Conservation (phyloP, 1,140 invertebrate species). For the Caerostris extrusa region DNA sequence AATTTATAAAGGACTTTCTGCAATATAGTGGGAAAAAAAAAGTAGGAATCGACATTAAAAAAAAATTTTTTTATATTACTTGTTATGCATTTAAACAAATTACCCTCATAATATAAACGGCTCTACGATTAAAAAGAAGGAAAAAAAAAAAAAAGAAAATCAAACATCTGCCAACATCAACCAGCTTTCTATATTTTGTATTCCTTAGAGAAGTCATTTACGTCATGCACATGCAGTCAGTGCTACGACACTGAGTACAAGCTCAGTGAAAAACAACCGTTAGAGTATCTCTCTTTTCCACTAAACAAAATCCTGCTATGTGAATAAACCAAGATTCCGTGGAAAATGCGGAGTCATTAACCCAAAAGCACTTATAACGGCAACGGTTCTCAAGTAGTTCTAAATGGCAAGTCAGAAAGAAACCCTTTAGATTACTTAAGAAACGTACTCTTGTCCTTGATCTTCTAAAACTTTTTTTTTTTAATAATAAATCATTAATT, state of each 20-base stretch:
- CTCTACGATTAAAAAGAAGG: too few relatives aligned
- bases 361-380: constrained; percentile 13
- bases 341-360: constrained; percentile 21
- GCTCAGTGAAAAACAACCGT: constrained; percentile 4
- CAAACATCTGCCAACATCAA: neutral
- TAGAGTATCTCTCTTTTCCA: neutral
- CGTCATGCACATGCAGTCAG: neutral
- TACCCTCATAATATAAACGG: too few relatives aligned
- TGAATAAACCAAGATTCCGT: constrained; percentile 11
- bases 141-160: too few relatives aligned
- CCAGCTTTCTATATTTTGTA: neutral
- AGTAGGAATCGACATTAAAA: too few relatives aligned
- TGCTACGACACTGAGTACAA: neutral
- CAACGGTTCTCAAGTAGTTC: neutral
- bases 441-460: neutral
- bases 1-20: too few relatives aligned
- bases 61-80: too few relatives aligned
- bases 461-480: neutral
- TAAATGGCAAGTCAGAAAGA: neutral
- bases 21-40: too few relatives aligned
- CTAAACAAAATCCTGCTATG: constrained; percentile 3
- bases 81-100: too few relatives aligned
- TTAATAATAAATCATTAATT: neutral
- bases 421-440: neutral
- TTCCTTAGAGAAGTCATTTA: neutral